Evolutionary conservation across 1,140 invertebrate species (phyloP).

Genomic region (Holotrichia oblita): DNA sequence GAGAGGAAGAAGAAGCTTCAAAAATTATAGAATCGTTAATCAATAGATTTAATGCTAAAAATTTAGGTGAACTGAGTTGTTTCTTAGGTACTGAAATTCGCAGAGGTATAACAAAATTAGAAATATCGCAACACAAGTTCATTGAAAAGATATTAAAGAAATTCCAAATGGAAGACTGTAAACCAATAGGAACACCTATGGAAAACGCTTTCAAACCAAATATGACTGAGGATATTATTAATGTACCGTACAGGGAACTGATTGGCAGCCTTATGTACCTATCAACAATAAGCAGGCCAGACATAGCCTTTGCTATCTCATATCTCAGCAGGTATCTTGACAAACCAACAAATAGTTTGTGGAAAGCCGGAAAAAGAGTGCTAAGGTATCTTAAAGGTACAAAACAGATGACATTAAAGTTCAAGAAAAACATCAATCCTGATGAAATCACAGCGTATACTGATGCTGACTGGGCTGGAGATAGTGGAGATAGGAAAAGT

Average conservation of each 20-base stretch:
- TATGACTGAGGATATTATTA: constrained; percentile 44
- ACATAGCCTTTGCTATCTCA: constrained; percentile 55
- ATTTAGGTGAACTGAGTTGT: constrained; percentile 1
- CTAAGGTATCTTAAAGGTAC: constrained; percentile 52
- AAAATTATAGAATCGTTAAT: constrained; percentile 40
- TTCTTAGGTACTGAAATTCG: constrained; percentile 46
- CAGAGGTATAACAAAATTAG: constrained; percentile 31
- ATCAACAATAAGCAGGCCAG: constrained; percentile 58
- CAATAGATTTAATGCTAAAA: constrained; percentile 44
- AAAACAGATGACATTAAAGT: not conserved
- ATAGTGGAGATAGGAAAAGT: constrained; percentile 51
- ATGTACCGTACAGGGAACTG: constrained; percentile 38
- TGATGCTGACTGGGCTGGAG: constrained; percentile 37
- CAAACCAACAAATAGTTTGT: constrained; percentile 56
- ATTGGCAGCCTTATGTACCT: constrained; percentile 57
- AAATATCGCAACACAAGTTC: constrained; percentile 42
- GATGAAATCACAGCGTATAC: not conserved
- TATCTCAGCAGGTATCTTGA: constrained; percentile 57
- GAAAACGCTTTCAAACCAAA: constrained; percentile 29
- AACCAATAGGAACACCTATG: constrained; percentile 33
- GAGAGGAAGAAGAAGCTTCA: not conserved
- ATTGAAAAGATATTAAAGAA: constrained; percentile 20
- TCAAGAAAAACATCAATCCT: not conserved
- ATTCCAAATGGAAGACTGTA: constrained; percentile 36
- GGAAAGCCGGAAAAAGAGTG: constrained; percentile 58